phyloP scores from a whole-genome alignment of 2,888 invertebrate genomes.

The Junonia oenone region DNA sequence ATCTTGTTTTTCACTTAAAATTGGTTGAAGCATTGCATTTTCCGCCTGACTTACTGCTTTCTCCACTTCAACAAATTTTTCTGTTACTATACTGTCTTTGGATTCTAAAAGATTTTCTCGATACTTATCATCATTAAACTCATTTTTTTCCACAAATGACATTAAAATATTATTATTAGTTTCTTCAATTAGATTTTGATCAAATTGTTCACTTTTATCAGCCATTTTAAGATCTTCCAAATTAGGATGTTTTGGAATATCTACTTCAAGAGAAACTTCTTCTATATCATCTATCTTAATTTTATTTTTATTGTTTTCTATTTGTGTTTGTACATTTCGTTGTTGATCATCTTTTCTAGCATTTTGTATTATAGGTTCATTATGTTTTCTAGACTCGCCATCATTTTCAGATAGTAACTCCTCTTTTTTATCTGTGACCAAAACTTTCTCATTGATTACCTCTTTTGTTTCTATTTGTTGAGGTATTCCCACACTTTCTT shows the following conservation, averaged over 20 bases:
- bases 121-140: background rate
- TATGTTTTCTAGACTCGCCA: background rate
- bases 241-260: background rate
- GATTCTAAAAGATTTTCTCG: background rate
- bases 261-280: background rate
- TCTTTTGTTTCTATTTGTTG: background rate
- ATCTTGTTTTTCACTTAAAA: background rate
- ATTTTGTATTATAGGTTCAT: background rate
- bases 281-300: background rate
- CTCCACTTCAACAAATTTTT: too few relatives aligned
- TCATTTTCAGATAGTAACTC: background rate
- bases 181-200: background rate
- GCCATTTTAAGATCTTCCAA: background rate
- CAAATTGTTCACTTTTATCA: background rate
- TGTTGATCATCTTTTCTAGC: background rate
- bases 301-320: background rate
- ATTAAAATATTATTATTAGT: background rate
- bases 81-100: too few relatives aligned
- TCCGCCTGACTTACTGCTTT: too few relatives aligned
- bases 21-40: too few relatives aligned
- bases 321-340: background rate
- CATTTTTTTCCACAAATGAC: background rate
- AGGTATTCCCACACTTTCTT: background rate
- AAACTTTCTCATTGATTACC: background rate
- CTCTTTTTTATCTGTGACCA: background rate